Conservation (phyloP, 2,888 invertebrate genomes). For the Ornithoptera priamus region DNA sequence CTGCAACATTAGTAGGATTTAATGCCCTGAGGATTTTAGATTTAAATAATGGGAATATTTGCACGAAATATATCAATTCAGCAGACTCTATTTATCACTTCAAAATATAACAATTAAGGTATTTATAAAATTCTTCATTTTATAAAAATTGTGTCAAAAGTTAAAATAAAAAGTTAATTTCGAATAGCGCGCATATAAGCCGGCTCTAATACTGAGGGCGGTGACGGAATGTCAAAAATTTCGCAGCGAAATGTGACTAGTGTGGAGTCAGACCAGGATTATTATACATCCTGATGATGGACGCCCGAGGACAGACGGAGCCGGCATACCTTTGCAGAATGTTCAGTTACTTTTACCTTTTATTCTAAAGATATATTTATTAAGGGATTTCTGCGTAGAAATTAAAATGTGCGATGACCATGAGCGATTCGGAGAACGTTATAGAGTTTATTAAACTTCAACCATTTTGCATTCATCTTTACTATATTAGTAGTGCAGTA, state of each 20-base stretch:
- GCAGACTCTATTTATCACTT: too few species aligned
- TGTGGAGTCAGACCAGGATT: conserved; percentile 36
- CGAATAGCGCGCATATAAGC: conserved; percentile 47
- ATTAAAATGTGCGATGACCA: background rate
- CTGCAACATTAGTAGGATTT: too few species aligned
- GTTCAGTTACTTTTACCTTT: conserved; percentile 29
- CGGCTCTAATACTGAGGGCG: conserved; percentile 49
- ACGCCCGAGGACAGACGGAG: conserved; percentile 46
- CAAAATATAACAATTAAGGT: too few species aligned
- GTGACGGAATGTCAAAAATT: conserved; percentile 76
- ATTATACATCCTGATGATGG: conserved; percentile 39
- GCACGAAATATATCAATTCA: too few species aligned
- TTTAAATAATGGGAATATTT: too few species aligned
- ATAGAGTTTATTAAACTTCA: background rate
- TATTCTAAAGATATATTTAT: conserved; percentile 25
- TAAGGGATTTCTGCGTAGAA: conserved; percentile 4
- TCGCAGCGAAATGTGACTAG: conserved; percentile 62
- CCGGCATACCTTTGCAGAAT: conserved; percentile 31
- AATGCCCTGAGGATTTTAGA: too few species aligned
- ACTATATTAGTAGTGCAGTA: too few species aligned
- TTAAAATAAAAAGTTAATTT: background rate
- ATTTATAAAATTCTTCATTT: too few species aligned
- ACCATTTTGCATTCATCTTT: too few species aligned
- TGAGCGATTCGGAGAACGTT: background rate
- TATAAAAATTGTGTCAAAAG: too few species aligned